phyloP scores from a whole-genome alignment of 2,113 vertebrate genomes.

The Scytalopus superciliaris region DNA sequence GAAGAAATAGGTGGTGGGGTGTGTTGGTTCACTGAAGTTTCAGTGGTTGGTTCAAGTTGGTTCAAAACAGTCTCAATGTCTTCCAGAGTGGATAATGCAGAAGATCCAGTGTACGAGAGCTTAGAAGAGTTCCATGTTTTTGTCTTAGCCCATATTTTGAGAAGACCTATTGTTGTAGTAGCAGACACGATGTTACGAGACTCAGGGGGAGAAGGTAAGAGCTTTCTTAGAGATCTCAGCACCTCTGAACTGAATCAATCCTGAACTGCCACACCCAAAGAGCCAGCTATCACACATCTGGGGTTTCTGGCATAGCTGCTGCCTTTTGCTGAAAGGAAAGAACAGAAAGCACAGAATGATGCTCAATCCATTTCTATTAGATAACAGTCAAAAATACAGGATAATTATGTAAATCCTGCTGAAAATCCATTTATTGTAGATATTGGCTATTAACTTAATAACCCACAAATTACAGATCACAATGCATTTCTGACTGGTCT shows the following conservation, averaged over 20 bases:
- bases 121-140: constrained; percentile 98
- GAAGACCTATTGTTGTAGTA: constrained; percentile 94
- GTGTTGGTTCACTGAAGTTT: background rate
- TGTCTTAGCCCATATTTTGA: constrained; percentile 92
- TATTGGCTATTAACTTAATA: background rate
- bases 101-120: constrained; percentile 97
- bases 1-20: background rate
- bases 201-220: constrained; percentile 93
- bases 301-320: background rate
- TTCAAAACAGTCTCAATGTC: background rate
- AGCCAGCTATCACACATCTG: background rate
- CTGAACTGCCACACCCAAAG: background rate
- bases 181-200: constrained; percentile 96
- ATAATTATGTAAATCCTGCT: background rate
- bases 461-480: background rate
- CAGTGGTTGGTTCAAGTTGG: background rate
- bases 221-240: background rate
- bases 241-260: background rate
- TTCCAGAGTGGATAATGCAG: constrained; percentile 90
- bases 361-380: background rate
- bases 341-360: background rate
- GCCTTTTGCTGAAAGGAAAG: background rate
- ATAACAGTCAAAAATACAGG: background rate
- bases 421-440: background rate
- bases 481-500: background rate